A percentile compares a stretch with the other conserved stretches of the same genome.
These are phyloP conservation scores for Sebastes melanostomus DNA, from an alignment of 2,797 vertebrate species.

Conservation along the genomic window DNA sequence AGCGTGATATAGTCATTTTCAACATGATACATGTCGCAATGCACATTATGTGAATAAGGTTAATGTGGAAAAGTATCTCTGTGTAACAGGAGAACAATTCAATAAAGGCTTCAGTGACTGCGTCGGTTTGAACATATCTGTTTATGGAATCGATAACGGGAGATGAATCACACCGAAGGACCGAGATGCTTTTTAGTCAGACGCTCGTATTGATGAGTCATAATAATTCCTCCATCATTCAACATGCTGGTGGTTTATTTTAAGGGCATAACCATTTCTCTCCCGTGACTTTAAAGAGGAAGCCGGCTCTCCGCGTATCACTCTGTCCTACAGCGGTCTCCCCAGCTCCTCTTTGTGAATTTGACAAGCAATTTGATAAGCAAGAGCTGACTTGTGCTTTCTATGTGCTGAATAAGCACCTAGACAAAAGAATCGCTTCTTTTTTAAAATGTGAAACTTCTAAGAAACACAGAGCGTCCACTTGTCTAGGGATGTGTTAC, in stretches of 20 bases:
- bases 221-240: slow-evolving; percentile 30
- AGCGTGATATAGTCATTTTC: not conserved
- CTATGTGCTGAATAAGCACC: slow-evolving; percentile 64
- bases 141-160: not conserved
- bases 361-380: slow-evolving; percentile 71
- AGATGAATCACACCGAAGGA: slow-evolving; percentile 11
- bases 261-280: slow-evolving; percentile 17
- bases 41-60: not conserved
- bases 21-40: not conserved
- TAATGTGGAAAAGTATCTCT: not conserved
- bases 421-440: slow-evolving; percentile 30
- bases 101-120: not conserved
- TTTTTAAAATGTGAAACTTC: slow-evolving; percentile 38
- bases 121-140: not conserved
- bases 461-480: slow-evolving; percentile 16
- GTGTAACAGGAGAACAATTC: not conserved
- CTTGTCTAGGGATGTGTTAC: slow-evolving; percentile 52
- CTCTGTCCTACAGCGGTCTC: slow-evolving; percentile 46
- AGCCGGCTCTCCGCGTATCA: slow-evolving; percentile 20
- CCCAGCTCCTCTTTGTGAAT: slow-evolving; percentile 54
- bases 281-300: slow-evolving; percentile 27
- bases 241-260: slow-evolving; percentile 31
- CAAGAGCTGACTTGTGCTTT: slow-evolving; percentile 61
- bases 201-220: slow-evolving; percentile 10
- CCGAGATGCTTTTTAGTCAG: not conserved